A percentile compares a stretch with the other conserved stretches of the same genome.
Conservation (phyloP, 92 coral and sea anemone species). For the Hydrozoanthus gracilis region DNA sequence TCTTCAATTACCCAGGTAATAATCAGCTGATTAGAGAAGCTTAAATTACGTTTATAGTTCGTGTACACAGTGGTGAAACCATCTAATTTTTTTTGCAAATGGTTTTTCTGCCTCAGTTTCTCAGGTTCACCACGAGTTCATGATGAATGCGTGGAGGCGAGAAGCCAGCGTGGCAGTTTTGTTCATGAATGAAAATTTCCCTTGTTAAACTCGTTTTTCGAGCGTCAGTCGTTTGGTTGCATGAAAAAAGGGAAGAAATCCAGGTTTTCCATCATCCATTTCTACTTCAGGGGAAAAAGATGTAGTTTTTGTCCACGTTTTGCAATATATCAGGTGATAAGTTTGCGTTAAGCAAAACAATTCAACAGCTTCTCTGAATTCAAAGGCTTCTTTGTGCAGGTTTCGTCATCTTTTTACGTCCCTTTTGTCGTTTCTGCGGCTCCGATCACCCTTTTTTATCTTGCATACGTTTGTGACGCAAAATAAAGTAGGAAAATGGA, state of each 20-base stretch:
- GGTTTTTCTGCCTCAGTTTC: background rate
- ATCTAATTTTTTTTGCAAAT: background rate
- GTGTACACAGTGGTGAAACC: background rate
- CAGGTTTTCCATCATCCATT: background rate
- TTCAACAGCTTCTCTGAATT: constrained; percentile 5
- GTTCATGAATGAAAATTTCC: constrained; percentile 21
- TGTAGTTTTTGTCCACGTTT: constrained; percentile 44
- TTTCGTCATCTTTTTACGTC: background rate
- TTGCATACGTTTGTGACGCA: background rate
- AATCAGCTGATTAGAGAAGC: background rate
- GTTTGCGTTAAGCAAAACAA: constrained; percentile 29
- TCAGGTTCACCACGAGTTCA: background rate
- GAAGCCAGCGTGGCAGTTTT: constrained; percentile 49
- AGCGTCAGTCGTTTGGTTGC: background rate
- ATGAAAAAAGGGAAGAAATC: background rate
- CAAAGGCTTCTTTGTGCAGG: constrained; percentile 27
- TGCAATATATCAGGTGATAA: constrained; percentile 5
- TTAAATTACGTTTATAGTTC: background rate
- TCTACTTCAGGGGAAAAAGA: background rate
- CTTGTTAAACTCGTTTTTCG: background rate
- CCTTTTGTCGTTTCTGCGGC: background rate
- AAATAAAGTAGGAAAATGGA: constrained; percentile 4
- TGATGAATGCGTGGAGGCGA: background rate
- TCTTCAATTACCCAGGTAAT: constrained; percentile 92
- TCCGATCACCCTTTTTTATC: constrained; percentile 4